Percentiles rank a stretch among this genome's conserved stretches.
Conservation (phyloP, 2,113 vertebrate genomes). For the Aspiorhynchus laticeps region DNA sequence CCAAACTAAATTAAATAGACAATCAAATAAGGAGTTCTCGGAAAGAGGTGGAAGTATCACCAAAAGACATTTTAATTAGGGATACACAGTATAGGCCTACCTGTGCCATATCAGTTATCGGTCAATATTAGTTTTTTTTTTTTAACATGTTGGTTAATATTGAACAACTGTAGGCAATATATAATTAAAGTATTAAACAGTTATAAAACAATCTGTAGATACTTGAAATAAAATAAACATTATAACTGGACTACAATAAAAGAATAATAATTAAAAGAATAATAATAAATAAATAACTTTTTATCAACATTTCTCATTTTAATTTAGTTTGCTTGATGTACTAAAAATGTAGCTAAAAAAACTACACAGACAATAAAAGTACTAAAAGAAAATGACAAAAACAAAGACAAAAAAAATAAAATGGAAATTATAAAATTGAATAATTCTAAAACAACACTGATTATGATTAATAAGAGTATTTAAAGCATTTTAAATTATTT, state of each 20-base stretch:
- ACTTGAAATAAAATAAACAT: neutral
- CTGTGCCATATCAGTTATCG: neutral
- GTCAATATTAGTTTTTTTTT: no score
- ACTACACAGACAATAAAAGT: neutral
- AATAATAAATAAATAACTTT: neutral
- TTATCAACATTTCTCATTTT: no score
- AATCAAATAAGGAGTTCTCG: neutral
- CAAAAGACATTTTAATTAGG: neutral
- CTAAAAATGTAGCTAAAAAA: neutral
- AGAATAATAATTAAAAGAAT: no score
- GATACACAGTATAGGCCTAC: neutral
- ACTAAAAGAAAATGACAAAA: neutral
- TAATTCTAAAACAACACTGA: neutral
- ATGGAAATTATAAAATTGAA: neutral
- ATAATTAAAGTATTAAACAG: neutral
- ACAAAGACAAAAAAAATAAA: neutral
- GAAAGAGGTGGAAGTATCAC: neutral
- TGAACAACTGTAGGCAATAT: no score
- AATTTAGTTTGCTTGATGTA: no score
- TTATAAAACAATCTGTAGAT: neutral
- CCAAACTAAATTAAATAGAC: neutral
- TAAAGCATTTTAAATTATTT: neutral
- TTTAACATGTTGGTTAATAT: neutral
- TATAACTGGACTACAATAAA: neutral
- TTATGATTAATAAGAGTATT: neutral